A percentile compares a stretch with the other conserved stretches of the same genome.
phyloP scores from a whole-genome alignment of 1,140 invertebrate genomes.

The Meloidogyne exigua region DNA sequence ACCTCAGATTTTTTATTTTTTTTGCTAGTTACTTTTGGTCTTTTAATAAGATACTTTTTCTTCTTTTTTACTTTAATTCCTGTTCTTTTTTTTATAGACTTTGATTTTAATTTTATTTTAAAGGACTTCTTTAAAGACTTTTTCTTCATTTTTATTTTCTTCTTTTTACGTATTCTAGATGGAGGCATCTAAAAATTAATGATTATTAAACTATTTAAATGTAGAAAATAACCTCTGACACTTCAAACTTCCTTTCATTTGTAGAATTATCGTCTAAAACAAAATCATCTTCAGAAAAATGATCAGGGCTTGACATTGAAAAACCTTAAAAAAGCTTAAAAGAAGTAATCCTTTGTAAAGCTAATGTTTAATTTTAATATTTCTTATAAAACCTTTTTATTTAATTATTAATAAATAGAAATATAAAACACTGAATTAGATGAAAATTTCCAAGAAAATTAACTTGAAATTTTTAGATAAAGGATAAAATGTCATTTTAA shows the following conservation, averaged over 20 bases:
- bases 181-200: not conserved
- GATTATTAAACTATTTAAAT: not conserved
- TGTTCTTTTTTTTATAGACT: not conserved
- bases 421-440: too few relatives aligned
- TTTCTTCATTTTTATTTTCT: constrained; percentile 1
- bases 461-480: not conserved
- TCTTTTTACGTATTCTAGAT: not conserved
- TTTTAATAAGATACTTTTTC: not conserved
- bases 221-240: not conserved
- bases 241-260: not conserved
- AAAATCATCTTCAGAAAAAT: not conserved
- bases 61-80: not conserved
- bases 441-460: not conserved
- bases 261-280: not conserved
- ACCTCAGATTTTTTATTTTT: not conserved
- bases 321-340: not conserved
- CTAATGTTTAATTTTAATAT: not conserved
- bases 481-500: not conserved
- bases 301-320: not conserved
- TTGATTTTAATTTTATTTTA: not conserved
- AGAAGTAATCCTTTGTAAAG: not conserved
- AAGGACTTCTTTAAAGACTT: not conserved
- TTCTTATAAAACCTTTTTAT: too few relatives aligned
- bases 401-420: too few relatives aligned
- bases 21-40: not conserved